Conservation (phyloP, 2,113 vertebrate genomes). For the Bos indicus region DNA sequence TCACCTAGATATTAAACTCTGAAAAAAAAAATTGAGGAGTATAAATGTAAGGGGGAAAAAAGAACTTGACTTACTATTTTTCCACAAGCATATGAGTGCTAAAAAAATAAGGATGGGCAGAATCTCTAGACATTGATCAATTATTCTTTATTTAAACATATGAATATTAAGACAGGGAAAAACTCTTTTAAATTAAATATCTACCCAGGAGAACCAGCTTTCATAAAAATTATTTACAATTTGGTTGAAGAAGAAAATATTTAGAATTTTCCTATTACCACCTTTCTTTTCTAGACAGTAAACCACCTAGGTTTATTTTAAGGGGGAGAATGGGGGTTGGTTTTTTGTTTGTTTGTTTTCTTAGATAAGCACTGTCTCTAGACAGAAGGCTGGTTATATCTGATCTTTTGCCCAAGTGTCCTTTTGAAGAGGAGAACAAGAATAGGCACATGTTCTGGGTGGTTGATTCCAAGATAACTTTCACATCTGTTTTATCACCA, state of each 20-base stretch:
- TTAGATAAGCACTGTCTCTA: neutral
- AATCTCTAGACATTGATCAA: conserved; percentile 29
- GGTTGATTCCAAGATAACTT: neutral
- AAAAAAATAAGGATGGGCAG: conserved; percentile 41
- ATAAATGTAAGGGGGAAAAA: neutral
- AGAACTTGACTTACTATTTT: neutral
- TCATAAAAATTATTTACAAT: conserved; percentile 18
- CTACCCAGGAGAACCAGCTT: conserved; percentile 55
- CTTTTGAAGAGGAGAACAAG: neutral
- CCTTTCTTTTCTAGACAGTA: neutral
- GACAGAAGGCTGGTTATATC: neutral
- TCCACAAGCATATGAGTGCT: conserved; percentile 25
- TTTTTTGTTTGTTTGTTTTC: neutral
- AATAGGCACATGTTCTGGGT: fast-evolving
- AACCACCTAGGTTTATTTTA: neutral
- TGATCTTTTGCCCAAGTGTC: neutral
- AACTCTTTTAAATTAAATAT: conserved; percentile 65
- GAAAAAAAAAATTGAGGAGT: conserved; percentile 4
- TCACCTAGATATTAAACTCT: neutral
- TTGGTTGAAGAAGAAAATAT: neutral
- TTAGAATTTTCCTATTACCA: neutral
- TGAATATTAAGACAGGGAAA: conserved; percentile 73
- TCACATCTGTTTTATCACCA: neutral
- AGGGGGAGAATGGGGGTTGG: fast-evolving
- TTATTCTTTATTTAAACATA: conserved; percentile 49